phyloP scores from a whole-genome alignment of 2,888 invertebrate genomes.

The Aquatica leii region DNA sequence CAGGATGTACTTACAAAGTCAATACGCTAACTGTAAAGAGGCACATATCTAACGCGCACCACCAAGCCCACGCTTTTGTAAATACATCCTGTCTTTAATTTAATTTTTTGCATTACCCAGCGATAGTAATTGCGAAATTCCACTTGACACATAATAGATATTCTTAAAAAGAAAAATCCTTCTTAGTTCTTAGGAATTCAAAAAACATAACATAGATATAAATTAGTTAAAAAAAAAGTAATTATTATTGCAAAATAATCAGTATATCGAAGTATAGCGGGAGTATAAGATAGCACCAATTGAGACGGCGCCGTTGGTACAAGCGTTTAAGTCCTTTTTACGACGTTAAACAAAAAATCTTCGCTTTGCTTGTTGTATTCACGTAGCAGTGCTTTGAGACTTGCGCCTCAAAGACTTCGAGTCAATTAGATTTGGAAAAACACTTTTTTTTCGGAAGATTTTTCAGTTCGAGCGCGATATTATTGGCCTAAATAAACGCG shows the following conservation, averaged over 20 bases:
- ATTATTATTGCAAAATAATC: constrained; percentile 47
- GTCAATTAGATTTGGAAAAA: constrained; percentile 53
- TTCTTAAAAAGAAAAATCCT: constrained; percentile 10
- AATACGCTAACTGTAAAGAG: too few species aligned
- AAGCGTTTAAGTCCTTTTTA: constrained; percentile 44
- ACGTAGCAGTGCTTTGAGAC: not conserved
- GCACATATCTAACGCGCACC: too few species aligned
- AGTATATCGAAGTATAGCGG: constrained; percentile 57
- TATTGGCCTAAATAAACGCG: constrained; percentile 49
- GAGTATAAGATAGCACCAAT: constrained; percentile 52
- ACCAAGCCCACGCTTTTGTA: too few species aligned
- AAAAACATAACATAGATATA: constrained; percentile 4
- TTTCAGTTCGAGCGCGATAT: constrained; percentile 45
- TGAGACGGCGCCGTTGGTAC: constrained; percentile 53
- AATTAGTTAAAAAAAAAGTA: constrained; percentile 7
- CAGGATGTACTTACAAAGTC: too few species aligned
- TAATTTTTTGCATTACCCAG: too few species aligned
- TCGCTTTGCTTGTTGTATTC: constrained; percentile 4
- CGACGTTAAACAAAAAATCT: too few species aligned
- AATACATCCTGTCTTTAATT: too few species aligned
- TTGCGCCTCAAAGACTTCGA: constrained; percentile 40
- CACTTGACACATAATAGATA: constrained; percentile 2
- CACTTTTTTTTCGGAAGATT: constrained; percentile 48
- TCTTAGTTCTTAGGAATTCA: constrained; percentile 7
- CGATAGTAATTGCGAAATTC: too few species aligned